Evolutionary conservation across 2,113 vertebrate species (phyloP).

Genomic region (Sialia sialis): DNA sequence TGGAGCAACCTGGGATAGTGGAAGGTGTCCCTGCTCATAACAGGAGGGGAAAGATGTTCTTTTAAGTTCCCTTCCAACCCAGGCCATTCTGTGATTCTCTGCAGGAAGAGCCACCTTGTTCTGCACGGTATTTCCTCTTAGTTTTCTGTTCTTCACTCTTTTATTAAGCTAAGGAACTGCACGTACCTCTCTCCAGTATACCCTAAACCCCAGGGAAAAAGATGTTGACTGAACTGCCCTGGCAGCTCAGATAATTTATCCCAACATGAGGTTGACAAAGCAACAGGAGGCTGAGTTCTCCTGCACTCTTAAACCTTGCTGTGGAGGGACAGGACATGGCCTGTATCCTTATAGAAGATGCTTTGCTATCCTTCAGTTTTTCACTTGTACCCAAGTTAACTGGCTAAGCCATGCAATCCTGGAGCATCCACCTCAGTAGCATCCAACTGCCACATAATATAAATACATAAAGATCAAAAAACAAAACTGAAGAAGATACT

Average conservation of each 20-base stretch:
- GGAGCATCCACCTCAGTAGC: not conserved
- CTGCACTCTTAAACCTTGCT: not conserved
- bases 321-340: not conserved
- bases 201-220: not conserved
- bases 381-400: not conserved
- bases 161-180: not conserved
- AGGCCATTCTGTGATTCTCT: not conserved
- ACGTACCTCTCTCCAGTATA: not conserved
- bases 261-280: not conserved
- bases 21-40: not conserved
- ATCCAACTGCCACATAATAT: not conserved
- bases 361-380: not conserved
- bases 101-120: not conserved
- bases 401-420: not conserved
- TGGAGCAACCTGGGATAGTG: not conserved
- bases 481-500: not conserved
- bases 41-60: not conserved
- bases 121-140: not conserved
- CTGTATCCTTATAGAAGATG: rapidly evolving
- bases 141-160: not conserved
- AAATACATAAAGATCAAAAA: not conserved
- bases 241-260: not conserved
- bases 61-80: not conserved
- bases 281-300: not conserved
- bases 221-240: not conserved